Conservation (phyloP, 2,797 vertebrate genomes). For the Okamejei kenojei region DNA sequence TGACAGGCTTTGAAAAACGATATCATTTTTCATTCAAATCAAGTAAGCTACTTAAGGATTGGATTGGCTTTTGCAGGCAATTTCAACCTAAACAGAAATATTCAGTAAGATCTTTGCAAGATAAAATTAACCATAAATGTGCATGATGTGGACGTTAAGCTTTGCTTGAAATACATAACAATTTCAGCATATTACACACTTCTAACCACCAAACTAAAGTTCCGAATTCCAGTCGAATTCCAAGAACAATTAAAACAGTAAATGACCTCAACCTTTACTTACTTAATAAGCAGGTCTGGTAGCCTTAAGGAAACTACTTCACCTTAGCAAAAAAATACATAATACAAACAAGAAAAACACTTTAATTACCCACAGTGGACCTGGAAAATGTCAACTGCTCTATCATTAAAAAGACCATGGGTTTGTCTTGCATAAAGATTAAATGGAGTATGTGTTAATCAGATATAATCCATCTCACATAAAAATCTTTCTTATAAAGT, state of each 20-base stretch:
- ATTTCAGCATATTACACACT: not conserved
- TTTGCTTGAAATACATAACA: not conserved
- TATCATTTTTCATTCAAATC: not conserved
- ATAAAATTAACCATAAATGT: not conserved
- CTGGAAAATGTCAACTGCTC: too few species aligned
- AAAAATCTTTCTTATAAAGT: not conserved
- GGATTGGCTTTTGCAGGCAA: not conserved
- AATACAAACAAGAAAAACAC: not conserved
- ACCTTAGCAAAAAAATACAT: not conserved
- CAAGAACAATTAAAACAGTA: not conserved
- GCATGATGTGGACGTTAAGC: not conserved
- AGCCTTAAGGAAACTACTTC: not conserved
- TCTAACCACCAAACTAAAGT: not conserved
- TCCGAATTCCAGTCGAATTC: not conserved
- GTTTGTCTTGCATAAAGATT: too few species aligned
- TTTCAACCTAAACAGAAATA: not conserved
- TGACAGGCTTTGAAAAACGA: conserved; percentile 6
- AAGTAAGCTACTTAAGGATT: not conserved
- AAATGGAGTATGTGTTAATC: too few species aligned
- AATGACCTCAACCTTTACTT: not conserved
- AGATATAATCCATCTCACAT: too few species aligned
- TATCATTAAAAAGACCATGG: too few species aligned
- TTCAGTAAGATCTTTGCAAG: not conserved
- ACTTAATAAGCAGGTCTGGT: not conserved
- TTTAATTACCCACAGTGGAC: too few species aligned